phyloP scores from a whole-genome alignment of 2,888 invertebrate genomes.

The Notodonta ziczac region DNA sequence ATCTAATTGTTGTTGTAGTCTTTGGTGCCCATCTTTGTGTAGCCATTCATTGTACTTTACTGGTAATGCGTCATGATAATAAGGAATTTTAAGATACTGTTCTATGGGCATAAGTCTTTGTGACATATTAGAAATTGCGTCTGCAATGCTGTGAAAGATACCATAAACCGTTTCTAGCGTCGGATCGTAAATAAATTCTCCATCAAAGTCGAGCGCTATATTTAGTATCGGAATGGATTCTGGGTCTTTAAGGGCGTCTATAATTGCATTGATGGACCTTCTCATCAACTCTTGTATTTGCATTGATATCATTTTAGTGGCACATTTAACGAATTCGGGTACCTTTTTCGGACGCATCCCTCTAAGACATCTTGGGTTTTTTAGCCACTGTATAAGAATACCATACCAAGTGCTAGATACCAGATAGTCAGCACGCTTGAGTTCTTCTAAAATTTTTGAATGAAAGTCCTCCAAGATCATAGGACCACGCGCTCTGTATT shows the following conservation, averaged over 20 bases:
- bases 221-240: slow-evolving; percentile 86
- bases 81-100: slow-evolving; percentile 71
- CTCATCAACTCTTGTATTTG: slow-evolving; percentile 88
- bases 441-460: slow-evolving; percentile 63
- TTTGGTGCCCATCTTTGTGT: slow-evolving; percentile 75
- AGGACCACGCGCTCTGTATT: slow-evolving; percentile 73
- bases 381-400: slow-evolving; percentile 74
- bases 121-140: slow-evolving; percentile 82
- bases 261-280: slow-evolving; percentile 86
- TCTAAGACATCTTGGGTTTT: slow-evolving; percentile 74
- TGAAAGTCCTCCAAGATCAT: slow-evolving; percentile 66
- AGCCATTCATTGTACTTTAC: slow-evolving; percentile 85
- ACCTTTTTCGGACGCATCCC: slow-evolving; percentile 68
- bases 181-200: slow-evolving; percentile 85
- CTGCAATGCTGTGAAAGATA: slow-evolving; percentile 84
- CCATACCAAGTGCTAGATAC: slow-evolving; percentile 78
- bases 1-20: slow-evolving; percentile 80
- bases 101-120: slow-evolving; percentile 86
- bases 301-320: slow-evolving; percentile 77
- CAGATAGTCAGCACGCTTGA: slow-evolving; percentile 71
- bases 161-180: slow-evolving; percentile 82
- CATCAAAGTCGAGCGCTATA: slow-evolving; percentile 82
- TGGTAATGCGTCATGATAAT: slow-evolving; percentile 78
- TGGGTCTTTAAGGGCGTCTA: slow-evolving; percentile 80
- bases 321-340: slow-evolving; percentile 70